phyloP scores from a whole-genome alignment of 2,797 vertebrate species.

The Channa striata region DNA sequence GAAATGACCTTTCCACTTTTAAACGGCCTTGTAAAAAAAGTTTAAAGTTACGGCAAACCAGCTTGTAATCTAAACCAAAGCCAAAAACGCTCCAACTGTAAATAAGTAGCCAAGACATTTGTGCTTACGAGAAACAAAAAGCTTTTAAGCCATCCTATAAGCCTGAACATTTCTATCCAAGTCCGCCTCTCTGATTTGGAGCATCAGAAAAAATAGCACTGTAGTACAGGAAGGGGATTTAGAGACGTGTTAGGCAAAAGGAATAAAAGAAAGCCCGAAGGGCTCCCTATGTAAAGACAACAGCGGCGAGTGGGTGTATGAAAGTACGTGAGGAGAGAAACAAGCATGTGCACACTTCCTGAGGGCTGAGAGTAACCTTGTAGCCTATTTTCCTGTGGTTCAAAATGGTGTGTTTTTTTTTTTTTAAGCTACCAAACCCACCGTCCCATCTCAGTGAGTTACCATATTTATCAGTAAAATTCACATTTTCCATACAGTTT shows the following conservation, averaged over 20 bases:
- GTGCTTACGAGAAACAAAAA: conserved; percentile 30
- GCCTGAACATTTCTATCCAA: conserved; percentile 33
- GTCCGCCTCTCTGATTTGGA: conserved; percentile 36
- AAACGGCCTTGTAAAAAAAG: neutral
- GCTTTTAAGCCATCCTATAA: conserved; percentile 9
- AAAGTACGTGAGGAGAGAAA: conserved; percentile 43
- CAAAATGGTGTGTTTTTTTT: conserved; percentile 33
- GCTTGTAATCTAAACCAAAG: conserved; percentile 1
- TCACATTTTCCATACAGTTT: conserved; percentile 8
- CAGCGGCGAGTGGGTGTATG: conserved; percentile 54
- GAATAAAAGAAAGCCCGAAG: conserved; percentile 48
- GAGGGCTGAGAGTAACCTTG: conserved; percentile 46
- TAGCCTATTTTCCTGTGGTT: conserved; percentile 51
- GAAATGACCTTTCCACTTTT: neutral
- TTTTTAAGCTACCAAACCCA: conserved; percentile 23
- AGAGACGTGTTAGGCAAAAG: conserved; percentile 37
- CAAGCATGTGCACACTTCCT: conserved; percentile 41
- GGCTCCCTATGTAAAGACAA: conserved; percentile 51
- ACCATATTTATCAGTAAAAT: conserved; percentile 17
- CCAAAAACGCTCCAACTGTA: conserved; percentile 7
- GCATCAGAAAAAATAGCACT: conserved; percentile 44
- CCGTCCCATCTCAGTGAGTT: neutral
- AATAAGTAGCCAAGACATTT: conserved; percentile 7
- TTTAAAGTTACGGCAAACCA: neutral
- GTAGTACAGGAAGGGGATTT: conserved; percentile 47